Percentiles rank a stretch among this genome's conserved stretches.
Conservation (phyloP, 2,888 invertebrate species). For the Brachypalpus laphriformis region DNA sequence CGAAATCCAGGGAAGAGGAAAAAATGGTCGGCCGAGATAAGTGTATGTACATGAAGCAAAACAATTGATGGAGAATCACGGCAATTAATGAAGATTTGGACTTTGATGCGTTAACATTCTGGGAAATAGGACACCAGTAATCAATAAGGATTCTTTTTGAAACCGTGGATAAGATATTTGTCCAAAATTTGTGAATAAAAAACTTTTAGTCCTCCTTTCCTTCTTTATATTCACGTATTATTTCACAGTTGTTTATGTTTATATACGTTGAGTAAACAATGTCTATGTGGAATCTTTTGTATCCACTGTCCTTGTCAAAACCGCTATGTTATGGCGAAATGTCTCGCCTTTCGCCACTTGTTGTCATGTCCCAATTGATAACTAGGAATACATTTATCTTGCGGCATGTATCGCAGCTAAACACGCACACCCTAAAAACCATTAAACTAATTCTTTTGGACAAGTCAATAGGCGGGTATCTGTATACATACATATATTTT, state of each 20-base stretch:
- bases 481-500: background rate
- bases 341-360: background rate
- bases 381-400: background rate
- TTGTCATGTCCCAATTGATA: background rate
- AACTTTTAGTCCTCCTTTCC: no score
- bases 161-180: no score
- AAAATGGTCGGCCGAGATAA: no score
- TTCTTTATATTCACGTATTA: no score
- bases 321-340: background rate
- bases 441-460: constrained; percentile 20
- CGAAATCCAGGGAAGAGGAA: no score
- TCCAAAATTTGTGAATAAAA: no score
- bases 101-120: no score
- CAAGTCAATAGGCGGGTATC: constrained; percentile 21
- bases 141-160: no score
- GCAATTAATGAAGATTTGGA: no score
- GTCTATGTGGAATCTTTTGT: background rate
- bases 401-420: background rate
- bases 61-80: no score
- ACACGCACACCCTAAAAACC: constrained; percentile 21
- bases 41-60: no score
- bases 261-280: background rate
- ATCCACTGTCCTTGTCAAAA: background rate
- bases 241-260: background rate
- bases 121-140: no score